These are phyloP conservation scores for Drosophila kambysellisi DNA, from an alignment of 2,888 invertebrate genomes.

Conservation along the genomic window DNA sequence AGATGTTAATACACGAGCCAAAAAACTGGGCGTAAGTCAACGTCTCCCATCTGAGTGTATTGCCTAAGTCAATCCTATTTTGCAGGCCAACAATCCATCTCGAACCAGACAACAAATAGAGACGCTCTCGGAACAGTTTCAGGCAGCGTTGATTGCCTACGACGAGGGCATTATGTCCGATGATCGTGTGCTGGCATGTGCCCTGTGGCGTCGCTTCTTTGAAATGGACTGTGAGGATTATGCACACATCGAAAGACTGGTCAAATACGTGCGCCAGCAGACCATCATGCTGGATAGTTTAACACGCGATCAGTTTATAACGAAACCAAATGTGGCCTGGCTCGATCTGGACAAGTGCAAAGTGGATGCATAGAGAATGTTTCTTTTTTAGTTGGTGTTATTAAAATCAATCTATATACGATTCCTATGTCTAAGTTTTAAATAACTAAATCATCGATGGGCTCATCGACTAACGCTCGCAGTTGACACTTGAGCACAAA, in stretches of 20 bases:
- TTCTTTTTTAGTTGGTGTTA: constrained; percentile 46
- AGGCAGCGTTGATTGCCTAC: constrained; percentile 93
- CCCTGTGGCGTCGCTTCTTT: constrained; percentile 94
- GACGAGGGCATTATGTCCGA: constrained; percentile 93
- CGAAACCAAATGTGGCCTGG: constrained; percentile 87
- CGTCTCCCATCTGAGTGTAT: not conserved
- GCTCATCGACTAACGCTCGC: constrained; percentile 63
- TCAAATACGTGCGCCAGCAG: constrained; percentile 92
- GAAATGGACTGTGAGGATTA: constrained; percentile 88
- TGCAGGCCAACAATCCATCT: constrained; percentile 88
- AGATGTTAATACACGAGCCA: constrained; percentile 91
- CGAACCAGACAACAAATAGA: constrained; percentile 88
- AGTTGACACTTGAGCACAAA: constrained; percentile 80
- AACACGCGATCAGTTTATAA: constrained; percentile 86
- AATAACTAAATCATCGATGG: constrained; percentile 68
- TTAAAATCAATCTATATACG: constrained; percentile 54
- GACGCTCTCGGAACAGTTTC: constrained; percentile 91
- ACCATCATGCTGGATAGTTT: constrained; percentile 88
- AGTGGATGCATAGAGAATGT: constrained; percentile 43
- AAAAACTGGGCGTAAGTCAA: constrained; percentile 88
- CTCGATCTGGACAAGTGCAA: constrained; percentile 80
- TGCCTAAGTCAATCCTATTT: constrained; percentile 10
- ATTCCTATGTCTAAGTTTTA: constrained; percentile 39
- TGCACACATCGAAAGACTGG: constrained; percentile 89
- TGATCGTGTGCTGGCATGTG: constrained; percentile 92